Base-by-base conservation (phyloP, 2,888 invertebrate genomes). In the Bembecia ichneumoniformis region DNA sequence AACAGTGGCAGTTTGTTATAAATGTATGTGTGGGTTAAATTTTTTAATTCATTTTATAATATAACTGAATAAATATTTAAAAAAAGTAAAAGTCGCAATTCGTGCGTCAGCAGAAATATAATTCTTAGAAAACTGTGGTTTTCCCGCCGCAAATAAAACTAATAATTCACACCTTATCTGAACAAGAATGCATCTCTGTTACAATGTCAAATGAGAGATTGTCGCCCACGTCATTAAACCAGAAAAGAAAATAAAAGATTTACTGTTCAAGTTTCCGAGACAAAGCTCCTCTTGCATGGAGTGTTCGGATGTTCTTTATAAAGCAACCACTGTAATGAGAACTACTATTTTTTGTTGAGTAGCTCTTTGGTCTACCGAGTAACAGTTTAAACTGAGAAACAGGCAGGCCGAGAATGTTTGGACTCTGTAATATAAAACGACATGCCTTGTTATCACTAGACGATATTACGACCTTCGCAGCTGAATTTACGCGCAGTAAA, bases 401-500 rank as follows among this genome's bases (percentile, higher is more conserved):
- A 49, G 28, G 50, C 10, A 55, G 68, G 43, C 60, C 66, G 28
- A 55, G 46, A 11, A n/a, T 51, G 50, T 52, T 56, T 66, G 67
- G 68, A 51, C 53, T 49, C 48, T 28, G 50, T 47, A 54, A 55
- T 51, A 54, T 66, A 61, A 65, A 66, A 68, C 53, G 54, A 58
- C 58, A 56, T 59, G 64, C 53, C 66, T 67, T 71, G 68, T 71
- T 72, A 71, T 69, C 70, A 73, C 65, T 66, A 63, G 63, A 58
- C 57, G 52, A 66, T 65, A 63, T 63, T 59, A 59, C 54, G 46
- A 50, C 49, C 51, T 49, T 49, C 55, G 48, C 59, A 58, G 62
- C 63, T 58, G 54, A 67, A 61, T 70, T 74, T 74, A 77, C 73
- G 64, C 59, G 58, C 57, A 59, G 61, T 76, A 75, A 74, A 75